Evolutionary conservation across 2,888 invertebrate species (phyloP), one percentile per base, ranked within the genome.

Genomic region (Acanthoscelides obtectus): DNA sequence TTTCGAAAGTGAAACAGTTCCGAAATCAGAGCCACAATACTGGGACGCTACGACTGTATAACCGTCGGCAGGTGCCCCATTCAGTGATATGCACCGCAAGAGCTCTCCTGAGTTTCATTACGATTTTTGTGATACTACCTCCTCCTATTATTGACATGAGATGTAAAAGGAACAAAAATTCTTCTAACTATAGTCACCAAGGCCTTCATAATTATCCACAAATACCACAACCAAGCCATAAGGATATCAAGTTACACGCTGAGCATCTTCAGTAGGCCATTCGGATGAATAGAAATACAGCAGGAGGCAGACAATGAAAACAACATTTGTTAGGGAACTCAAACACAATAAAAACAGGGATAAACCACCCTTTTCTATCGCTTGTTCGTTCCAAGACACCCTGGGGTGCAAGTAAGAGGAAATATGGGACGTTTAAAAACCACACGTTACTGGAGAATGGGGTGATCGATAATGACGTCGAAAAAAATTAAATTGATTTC

Each of bases 371-470:
- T 45, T 45, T 45, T 45, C 45, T 6, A 45, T 45, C 45, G 70
- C 68, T 45, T 65, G 68, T 63, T 66, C 21, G 66, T 22, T 72
- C 67, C 70, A 70, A 70, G 65, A 22, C 20, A 71, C 74, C 74
- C 74, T 68, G 20, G 74, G 71, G 71, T 67, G 68, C 69, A 69
- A 73, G 72, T 71, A 67, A 66, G 64, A 72, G 71, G 69, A 74
- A 70, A 67, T 67, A 74, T 69, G 66, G 71, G 63, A 67, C 71
- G 70, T 68, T 73, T 74, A 73, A 74, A 72, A 70, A 72, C 71
- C 66, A 66, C 5, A 67, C 68, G 72, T 63, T 70, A 71, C 70
- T 72, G 6, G 45, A 45, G 17, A 12, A 12, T 45, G 45, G 45
- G 3, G 45, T 45, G 45, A 17, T 1, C 5, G 17, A 12, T 12